Percentiles rank a stretch among this genome's conserved stretches.
Conservation (phyloP, 2,113 vertebrate species). For the Takifugu flavidus region DNA sequence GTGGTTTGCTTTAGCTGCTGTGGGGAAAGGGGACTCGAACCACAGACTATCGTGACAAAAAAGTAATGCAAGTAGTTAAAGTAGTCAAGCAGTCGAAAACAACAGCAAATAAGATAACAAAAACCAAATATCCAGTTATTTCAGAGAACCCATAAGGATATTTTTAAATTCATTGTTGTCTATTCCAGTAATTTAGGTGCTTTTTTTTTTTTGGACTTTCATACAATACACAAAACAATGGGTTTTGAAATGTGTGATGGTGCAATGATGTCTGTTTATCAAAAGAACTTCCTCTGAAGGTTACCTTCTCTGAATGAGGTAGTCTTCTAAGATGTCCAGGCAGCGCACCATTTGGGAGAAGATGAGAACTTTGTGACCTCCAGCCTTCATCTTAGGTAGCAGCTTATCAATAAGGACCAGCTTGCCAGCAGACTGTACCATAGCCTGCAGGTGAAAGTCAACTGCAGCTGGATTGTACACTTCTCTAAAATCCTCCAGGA, state of each 20-base stretch:
- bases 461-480: constrained; percentile 82
- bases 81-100: not conserved
- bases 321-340: constrained; percentile 97
- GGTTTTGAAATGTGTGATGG: too few relatives aligned
- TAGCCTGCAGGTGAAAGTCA: constrained; percentile 97
- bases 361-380: constrained; percentile 97
- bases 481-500: constrained; percentile 95
- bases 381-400: constrained; percentile 98
- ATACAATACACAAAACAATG: too few relatives aligned
- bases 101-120: not conserved
- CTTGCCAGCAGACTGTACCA: constrained; percentile 98
- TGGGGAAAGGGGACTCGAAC: not conserved
- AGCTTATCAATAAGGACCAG: constrained; percentile 97
- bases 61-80: too few relatives aligned
- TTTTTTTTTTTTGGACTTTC: too few relatives aligned
- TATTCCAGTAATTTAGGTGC: too few relatives aligned
- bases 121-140: too few relatives aligned
- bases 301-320: constrained; percentile 98
- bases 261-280: too few relatives aligned
- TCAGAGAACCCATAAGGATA: too few relatives aligned
- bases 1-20: constrained; percentile 33
- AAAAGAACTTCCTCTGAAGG: not conserved
- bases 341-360: constrained; percentile 99
- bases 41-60: not conserved
- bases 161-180: too few relatives aligned